Evolutionary conservation across 2,888 invertebrate species (phyloP).

Genomic region (Leptothorax acervorum): DNA sequence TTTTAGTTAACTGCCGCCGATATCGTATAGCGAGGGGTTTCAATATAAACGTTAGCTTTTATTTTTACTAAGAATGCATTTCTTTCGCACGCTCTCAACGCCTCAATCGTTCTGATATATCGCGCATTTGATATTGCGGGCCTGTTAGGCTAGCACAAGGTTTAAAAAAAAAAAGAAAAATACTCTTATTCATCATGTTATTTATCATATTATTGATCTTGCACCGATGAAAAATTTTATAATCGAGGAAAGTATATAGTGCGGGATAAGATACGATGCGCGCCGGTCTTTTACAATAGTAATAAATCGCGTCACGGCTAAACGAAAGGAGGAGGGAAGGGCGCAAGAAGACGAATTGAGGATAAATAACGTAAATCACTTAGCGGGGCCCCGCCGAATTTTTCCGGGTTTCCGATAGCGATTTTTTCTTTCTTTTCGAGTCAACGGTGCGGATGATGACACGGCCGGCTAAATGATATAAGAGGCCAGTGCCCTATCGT

Average conservation of each 20-base stretch:
- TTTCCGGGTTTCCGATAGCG: slow-evolving; percentile 2
- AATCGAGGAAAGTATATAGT: slow-evolving; percentile 26
- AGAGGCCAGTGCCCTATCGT: slow-evolving; percentile 10
- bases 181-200: slow-evolving; percentile 35
- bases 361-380: slow-evolving; percentile 22
- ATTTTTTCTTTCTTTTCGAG: slow-evolving; percentile 19
- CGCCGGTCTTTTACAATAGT: slow-evolving; percentile 37
- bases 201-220: slow-evolving; percentile 43
- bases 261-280: slow-evolving; percentile 2
- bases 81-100: slow-evolving; percentile 1
- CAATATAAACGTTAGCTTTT: slow-evolving; percentile 19
- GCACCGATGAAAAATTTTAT: slow-evolving; percentile 42
- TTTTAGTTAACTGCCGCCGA: neutral
- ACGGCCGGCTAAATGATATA: slow-evolving; percentile 10
- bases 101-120: slow-evolving; percentile 31
- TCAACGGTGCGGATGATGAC: slow-evolving; percentile 30
- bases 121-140: slow-evolving; percentile 29
- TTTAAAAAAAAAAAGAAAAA: slow-evolving; percentile 2
- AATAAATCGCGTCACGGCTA: slow-evolving; percentile 31
- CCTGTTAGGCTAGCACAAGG: neutral
- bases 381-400: neutral
- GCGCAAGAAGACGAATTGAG: slow-evolving; percentile 13
- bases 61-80: neutral
- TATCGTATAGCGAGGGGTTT: neutral
- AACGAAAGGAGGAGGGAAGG: slow-evolving; percentile 16